Conservation (phyloP, 2,797 vertebrate genomes). For the Aulostomus chinensis region DNA sequence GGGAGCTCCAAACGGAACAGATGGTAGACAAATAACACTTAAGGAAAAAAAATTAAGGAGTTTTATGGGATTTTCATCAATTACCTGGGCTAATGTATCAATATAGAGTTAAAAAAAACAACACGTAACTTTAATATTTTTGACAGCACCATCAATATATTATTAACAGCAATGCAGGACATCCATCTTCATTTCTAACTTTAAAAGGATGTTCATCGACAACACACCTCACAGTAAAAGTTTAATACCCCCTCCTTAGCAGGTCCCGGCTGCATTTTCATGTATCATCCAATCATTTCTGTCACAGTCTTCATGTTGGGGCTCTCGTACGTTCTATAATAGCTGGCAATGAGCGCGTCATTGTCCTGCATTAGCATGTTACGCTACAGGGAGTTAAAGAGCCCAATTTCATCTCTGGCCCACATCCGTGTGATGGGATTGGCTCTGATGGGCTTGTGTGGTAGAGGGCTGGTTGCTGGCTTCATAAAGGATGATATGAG, state of each 20-base stretch:
- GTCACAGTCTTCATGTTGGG: constrained; percentile 54
- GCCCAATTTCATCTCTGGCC: constrained; percentile 65
- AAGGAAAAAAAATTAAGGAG: constrained; percentile 91
- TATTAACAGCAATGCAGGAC: constrained; percentile 54
- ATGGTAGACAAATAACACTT: constrained; percentile 98
- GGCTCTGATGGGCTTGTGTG: constrained; percentile 61
- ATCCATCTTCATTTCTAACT: constrained; percentile 74
- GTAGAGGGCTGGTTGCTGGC: constrained; percentile 52
- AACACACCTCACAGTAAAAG: constrained; percentile 22
- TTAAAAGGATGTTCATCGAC: constrained; percentile 27
- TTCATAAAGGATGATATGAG: constrained; percentile 68
- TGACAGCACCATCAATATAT: constrained; percentile 78
- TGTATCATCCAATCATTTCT: constrained; percentile 43
- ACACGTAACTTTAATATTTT: constrained; percentile 63
- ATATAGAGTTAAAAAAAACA: constrained; percentile 50
- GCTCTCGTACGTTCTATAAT: constrained; percentile 51
- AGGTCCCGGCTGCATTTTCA: constrained; percentile 27
- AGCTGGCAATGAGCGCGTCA: constrained; percentile 70
- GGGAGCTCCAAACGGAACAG: constrained; percentile 96
- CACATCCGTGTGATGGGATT: constrained; percentile 56
- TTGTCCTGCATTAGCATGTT: constrained; percentile 74
- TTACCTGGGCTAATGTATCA: constrained; percentile 87
- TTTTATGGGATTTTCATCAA: constrained; percentile 97
- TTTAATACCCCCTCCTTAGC: background rate
- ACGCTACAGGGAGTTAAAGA: constrained; percentile 68